These are phyloP conservation scores for Stenotaenia linearis DNA, from an alignment of 2,888 invertebrate species.

Conservation along the genomic window DNA sequence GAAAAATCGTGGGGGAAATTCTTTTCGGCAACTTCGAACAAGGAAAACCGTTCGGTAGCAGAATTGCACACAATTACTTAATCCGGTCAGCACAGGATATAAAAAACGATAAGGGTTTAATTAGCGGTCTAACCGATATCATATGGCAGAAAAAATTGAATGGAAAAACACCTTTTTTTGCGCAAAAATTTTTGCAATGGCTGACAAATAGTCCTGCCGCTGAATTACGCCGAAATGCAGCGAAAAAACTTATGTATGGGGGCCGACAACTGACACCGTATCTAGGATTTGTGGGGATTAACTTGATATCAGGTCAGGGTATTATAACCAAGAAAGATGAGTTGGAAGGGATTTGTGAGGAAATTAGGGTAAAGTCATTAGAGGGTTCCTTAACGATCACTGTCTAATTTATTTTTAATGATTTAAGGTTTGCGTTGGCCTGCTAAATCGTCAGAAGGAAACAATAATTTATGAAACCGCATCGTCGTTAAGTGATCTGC, in stretches of 20 bases:
- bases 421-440: background rate
- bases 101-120: background rate
- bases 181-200: constrained; percentile 28
- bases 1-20: constrained; percentile 3
- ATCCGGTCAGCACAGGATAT: background rate
- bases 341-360: constrained; percentile 69
- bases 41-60: background rate
- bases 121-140: background rate
- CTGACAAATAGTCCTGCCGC: constrained; percentile 51
- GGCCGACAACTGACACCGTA: constrained; percentile 59
- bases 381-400: constrained; percentile 31
- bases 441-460: background rate
- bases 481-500: constrained; percentile 54
- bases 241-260: constrained; percentile 60
- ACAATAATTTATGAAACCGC: background rate
- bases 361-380: constrained; percentile 58
- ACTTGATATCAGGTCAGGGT: constrained; percentile 65
- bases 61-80: background rate
- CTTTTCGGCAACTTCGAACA: background rate
- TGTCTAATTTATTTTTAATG: background rate
- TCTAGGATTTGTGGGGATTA: constrained; percentile 67
- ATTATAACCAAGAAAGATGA: constrained; percentile 70
- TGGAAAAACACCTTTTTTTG: background rate
- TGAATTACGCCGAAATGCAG: constrained; percentile 58
- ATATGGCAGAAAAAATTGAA: background rate